Percentiles rank a stretch among this genome's conserved stretches.
These are phyloP conservation scores for Hemichromis elongatus DNA, from an alignment of 2,113 vertebrate species.

Conservation along the genomic window DNA sequence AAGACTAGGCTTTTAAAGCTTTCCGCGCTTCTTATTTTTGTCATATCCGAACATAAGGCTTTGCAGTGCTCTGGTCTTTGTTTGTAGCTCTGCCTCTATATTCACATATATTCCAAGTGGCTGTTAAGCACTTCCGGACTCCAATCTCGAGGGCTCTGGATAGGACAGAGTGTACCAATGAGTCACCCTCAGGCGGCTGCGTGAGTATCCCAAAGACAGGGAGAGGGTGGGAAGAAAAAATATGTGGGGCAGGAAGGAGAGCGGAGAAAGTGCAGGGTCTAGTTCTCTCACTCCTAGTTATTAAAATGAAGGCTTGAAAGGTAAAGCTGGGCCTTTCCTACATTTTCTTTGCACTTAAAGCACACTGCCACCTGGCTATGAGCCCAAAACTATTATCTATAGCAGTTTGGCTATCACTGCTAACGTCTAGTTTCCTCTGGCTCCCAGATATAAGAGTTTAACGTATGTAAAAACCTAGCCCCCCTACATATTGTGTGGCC, in stretches of 20 bases:
- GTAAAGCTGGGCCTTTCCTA: conserved; percentile 7
- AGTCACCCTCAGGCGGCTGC: conserved; percentile 49
- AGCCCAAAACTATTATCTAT: background rate
- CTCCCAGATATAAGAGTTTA: background rate
- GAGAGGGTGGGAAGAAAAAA: conserved; percentile 12
- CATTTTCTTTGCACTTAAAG: conserved; percentile 17
- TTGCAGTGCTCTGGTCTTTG: background rate
- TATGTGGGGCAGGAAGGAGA: conserved; percentile 8
- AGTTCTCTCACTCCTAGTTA: background rate
- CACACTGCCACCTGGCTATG: conserved; percentile 7
- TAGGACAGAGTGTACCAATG: conserved; percentile 49
- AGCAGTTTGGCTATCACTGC: background rate
- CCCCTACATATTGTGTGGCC: background rate
- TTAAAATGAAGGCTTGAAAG: background rate
- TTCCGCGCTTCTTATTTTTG: background rate
- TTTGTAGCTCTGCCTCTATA: background rate
- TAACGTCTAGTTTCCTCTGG: background rate
- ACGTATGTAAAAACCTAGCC: background rate
- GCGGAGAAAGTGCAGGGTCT: background rate
- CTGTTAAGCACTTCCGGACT: background rate
- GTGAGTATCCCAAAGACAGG: conserved; percentile 21
- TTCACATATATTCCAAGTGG: background rate
- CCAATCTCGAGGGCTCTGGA: background rate
- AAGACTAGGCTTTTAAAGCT: background rate
- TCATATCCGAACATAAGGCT: background rate